Evolutionary conservation across 2,888 invertebrate genomes (phyloP), one percentile per base, ranked within the genome.

Genomic region (Brachycybe producta): DNA sequence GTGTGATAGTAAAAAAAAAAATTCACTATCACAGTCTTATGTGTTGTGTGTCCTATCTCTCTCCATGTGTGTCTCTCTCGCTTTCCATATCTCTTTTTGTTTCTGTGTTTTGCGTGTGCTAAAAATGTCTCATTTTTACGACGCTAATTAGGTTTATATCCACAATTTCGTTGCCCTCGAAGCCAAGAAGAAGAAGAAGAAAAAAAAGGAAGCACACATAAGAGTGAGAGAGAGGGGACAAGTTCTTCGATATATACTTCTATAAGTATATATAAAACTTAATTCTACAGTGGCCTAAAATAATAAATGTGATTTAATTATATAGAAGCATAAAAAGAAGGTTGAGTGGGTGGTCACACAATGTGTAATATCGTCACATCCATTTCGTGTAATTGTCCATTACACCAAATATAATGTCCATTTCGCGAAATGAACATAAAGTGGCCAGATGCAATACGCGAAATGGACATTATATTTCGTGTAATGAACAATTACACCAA

Each of bases 71-170:
- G n/a, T n/a, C n/a, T n/a, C n/a, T n/a, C n/a, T n/a, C n/a, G n/a
- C n/a, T n/a, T n/a, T n/a, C n/a, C n/a, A n/a, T n/a, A n/a, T n/a
- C n/a, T n/a, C n/a, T n/a, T n/a, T n/a, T n/a, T n/a, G n/a, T n/a
- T n/a, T n/a, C n/a, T n/a, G n/a, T n/a, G n/a, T 26, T 28, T 47
- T 5, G 24, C 26, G 47, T 36, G 38, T 47, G 47, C 36, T 47
- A 47, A 47, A 47, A 47, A 47, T 38, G 47, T 17, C 47, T 47
- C 46, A 36, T 23, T 47, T 47, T 38, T 47, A 47, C 23, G 38
- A 38, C 47, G 28, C 38, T 47, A 47, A 47, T 47, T 47, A 47
- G 47, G 38, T 47, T 47, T 47, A 47, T n/a, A 47, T 47, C n/a
- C n/a, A n/a, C n/a, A n/a, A n/a, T 38, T 38, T 36, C 34, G 27